Evolutionary conservation across 2,797 vertebrate species (phyloP), one percentile per base, ranked within the genome.

Genomic region (Centropyge bicolor): DNA sequence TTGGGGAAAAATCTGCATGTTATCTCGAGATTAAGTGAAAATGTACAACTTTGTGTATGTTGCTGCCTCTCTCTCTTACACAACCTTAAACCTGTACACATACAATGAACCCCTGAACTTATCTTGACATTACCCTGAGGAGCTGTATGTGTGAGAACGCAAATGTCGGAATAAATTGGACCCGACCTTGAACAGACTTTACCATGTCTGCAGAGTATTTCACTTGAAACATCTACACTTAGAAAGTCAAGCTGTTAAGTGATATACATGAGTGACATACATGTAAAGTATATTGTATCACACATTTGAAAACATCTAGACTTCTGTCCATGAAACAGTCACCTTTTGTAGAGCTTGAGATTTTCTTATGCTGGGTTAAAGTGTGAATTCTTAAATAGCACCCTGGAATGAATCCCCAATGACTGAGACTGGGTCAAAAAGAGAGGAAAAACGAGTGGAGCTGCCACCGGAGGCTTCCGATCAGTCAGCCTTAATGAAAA

Each of bases 401-500:
- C 16, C 41, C 43, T 68, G 40, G 55, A 65, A 22, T 51, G 11
- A 70, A 56, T 31, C 40, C 62, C 48, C 66, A 35, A 63, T 45
- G 62, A 70, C 41, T 54, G 43, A 59, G 54, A 35, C 14, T 54
- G 69, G 51, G 60, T 81, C 77, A 81, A 63, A 75, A 59, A 74
- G 56, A 56, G 45, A 78, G 57, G 4, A 45, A 13, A 74, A 45
- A 80, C 72, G 3, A 70, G 67, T 49, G 43, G 49, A 78, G 24
- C 57, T 84, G 74, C 80, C 86, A 71, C 60, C 16, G 20, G 64
- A 78, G 76, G 74, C 65, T 80, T 57, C 19, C 22, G 36, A 82
- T 86, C 89, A 88, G 73, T 87, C 82, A 81, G 65, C 43, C 31
- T 65, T 87, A 83, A 91, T 90, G 75, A 89, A 86, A 90, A 89